These are phyloP conservation scores for Decapterus maruadsi DNA, from an alignment of 2,797 vertebrate species.

Conservation along the genomic window DNA sequence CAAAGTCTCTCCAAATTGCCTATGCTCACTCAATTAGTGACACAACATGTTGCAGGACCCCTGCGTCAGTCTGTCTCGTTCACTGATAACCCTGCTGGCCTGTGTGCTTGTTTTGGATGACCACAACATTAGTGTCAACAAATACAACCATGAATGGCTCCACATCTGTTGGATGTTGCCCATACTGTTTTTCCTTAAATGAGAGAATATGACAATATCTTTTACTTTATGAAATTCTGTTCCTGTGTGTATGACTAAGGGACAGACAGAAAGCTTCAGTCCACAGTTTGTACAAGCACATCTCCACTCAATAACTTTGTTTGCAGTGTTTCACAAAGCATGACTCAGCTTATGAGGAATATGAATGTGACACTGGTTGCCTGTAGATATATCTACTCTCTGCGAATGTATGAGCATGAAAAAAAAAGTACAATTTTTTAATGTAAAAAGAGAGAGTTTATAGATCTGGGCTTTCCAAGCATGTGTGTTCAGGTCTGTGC, in stretches of 20 bases:
- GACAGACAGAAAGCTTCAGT: background rate
- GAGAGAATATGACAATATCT: background rate
- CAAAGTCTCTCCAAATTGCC: constrained; percentile 60
- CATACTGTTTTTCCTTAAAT: constrained; percentile 7
- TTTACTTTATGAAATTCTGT: background rate
- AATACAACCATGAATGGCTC: constrained; percentile 71
- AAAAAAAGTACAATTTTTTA: background rate
- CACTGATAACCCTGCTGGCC: constrained; percentile 80
- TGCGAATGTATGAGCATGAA: background rate
- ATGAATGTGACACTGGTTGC: constrained; percentile 6
- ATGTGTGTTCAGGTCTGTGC: background rate
- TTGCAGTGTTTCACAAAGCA: constrained; percentile 14
- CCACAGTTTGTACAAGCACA: constrained; percentile 6
- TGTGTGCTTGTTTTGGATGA: constrained; percentile 71
- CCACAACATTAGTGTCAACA: constrained; percentile 78
- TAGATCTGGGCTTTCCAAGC: constrained; percentile 26
- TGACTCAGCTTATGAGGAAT: constrained; percentile 37
- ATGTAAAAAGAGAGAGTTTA: background rate
- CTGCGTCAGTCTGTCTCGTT: constrained; percentile 83
- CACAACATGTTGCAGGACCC: constrained; percentile 52
- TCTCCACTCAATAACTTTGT: constrained; percentile 36
- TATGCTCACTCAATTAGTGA: constrained; percentile 68
- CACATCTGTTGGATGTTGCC: constrained; percentile 42
- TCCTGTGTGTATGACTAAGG: background rate
- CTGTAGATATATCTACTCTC: background rate